Base-by-base conservation (phyloP, 2,797 vertebrate species). In the Falco rusticolus region DNA sequence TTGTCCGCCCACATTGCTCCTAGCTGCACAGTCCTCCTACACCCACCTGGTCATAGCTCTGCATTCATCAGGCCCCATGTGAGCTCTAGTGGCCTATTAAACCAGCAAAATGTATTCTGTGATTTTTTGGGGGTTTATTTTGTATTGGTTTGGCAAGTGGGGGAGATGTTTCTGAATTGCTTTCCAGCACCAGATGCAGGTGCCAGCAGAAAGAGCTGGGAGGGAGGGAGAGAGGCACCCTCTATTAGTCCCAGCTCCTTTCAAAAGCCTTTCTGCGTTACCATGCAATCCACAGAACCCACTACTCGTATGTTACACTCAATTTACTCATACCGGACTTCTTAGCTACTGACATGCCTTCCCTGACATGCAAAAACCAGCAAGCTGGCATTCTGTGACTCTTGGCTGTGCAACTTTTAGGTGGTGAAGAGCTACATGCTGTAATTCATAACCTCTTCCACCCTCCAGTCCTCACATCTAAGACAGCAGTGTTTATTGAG, bases 291-390 rank as follows among this genome's bases (percentile, higher is more conserved):
- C 64, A 56, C 33, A 33, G 54, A 87, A 78, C 3, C 59, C 4
- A 3, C 28, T 61, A 33, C 39, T 72, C 9, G 34, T 0, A 0
- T 19, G 24, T 31, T 33, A 74, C 33, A 7, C 48, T 66, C 3
- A 1, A 50, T 43, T 53, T 77, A 50, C 39, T 77, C 68, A 37
- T 6, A n/a, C n/a, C 57, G 48, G 48, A 53, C 68, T 34, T 28
- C 43, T 74, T 18, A 51, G 25, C 25, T 54, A 16, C 57, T 57
- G 41, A 56, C 14, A 41, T 16, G 28, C 8, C 25, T 74, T 56
- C 33, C 34, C 37, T 66, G 17, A 29, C 25, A 51, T 0, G 0
- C 28, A 45, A 31, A 68, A 63, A 94, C 6, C 25, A 85, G 20
- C 43, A 77, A 77, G 31, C n/a, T 70, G 57, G 39, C 18, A n/a